These are phyloP conservation scores for Sebastes aleutianus DNA, from an alignment of 2,797 vertebrate species.

Conservation along the genomic window DNA sequence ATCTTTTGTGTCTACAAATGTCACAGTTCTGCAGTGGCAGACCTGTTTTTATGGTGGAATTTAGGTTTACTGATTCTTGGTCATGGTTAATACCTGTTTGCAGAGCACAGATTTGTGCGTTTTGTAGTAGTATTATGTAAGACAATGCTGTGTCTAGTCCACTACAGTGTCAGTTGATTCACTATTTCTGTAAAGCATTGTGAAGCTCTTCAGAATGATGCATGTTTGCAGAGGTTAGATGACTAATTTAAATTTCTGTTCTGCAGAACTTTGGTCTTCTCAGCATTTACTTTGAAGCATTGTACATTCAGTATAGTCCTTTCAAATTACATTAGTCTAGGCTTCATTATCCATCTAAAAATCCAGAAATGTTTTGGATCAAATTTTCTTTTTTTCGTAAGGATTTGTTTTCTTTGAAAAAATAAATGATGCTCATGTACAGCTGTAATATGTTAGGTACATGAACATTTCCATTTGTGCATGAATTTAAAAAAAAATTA, in stretches of 20 bases:
- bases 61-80: constrained; percentile 15
- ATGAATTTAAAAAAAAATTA: not conserved
- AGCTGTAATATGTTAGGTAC: not conserved
- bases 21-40: not conserved
- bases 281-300: not conserved
- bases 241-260: constrained; percentile 24
- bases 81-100: constrained; percentile 26
- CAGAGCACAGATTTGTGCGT: not conserved
- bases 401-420: not conserved
- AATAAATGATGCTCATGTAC: not conserved
- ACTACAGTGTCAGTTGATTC: constrained; percentile 12
- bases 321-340: not conserved
- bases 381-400: not conserved
- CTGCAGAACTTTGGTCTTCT: not conserved
- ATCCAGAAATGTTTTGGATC: not conserved
- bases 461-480: not conserved
- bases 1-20: constrained; percentile 6
- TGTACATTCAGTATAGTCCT: not conserved
- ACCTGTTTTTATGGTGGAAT: constrained; percentile 8
- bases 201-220: not conserved
- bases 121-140: not conserved
- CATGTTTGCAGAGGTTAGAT: constrained; percentile 15
- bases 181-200: constrained; percentile 4
- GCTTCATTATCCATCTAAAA: not conserved
- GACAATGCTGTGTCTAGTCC: not conserved